phyloP scores from a whole-genome alignment of 2,797 vertebrate genomes.

The Molothrus ater region DNA sequence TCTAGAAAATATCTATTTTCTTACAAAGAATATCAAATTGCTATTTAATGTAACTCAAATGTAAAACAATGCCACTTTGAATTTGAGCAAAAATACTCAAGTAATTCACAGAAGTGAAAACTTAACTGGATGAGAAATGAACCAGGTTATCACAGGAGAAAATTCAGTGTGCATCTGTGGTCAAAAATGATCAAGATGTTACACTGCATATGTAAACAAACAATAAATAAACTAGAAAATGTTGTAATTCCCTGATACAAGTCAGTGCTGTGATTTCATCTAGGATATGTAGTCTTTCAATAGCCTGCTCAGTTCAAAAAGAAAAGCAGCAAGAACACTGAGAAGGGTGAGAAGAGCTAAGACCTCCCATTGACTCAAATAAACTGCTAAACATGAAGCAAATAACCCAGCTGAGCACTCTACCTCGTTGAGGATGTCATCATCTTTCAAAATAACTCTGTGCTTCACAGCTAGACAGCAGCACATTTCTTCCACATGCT shows the following conservation, averaged over 20 bases:
- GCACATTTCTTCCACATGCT: rapidly evolving
- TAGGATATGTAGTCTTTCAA: neutral
- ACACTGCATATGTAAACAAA: neutral
- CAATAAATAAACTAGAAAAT: neutral
- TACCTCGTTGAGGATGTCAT: neutral
- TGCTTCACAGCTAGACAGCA: neutral
- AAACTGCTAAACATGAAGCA: neutral
- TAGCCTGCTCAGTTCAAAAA: neutral
- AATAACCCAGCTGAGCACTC: neutral
- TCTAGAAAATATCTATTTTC: neutral
- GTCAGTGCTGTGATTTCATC: neutral
- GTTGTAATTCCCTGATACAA: neutral
- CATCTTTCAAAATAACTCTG: neutral
- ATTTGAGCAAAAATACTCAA: neutral
- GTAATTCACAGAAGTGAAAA: neutral
- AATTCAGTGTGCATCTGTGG: neutral
- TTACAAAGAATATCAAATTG: neutral
- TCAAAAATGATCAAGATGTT: neutral
- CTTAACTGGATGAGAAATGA: neutral
- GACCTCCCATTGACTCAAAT: neutral
- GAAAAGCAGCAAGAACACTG: neutral
- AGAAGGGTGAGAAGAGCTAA: neutral
- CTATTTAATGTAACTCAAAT: neutral
- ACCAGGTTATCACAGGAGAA: neutral
- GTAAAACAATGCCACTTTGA: neutral